Conservation (phyloP, 2,797 vertebrate genomes). For the Eutrigla gurnardus region DNA sequence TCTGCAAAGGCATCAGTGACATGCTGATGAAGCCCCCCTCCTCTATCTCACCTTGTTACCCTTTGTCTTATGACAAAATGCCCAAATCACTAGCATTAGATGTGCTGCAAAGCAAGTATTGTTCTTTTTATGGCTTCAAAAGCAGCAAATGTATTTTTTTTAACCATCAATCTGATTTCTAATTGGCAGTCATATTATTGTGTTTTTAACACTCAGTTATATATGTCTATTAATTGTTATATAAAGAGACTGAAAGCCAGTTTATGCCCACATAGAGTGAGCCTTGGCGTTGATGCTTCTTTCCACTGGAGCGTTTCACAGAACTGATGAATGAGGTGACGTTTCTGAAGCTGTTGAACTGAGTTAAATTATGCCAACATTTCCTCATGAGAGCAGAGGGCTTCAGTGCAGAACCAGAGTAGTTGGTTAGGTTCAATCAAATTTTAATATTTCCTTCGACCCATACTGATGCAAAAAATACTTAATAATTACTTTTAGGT, state of each 20-base stretch:
- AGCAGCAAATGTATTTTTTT: background rate
- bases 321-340: background rate
- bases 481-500: too few relatives aligned
- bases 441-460: too few relatives aligned
- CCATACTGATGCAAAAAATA: too few relatives aligned
- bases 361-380: too few relatives aligned
- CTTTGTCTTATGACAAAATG: constrained; percentile 28
- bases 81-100: constrained; percentile 17
- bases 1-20: constrained; percentile 36
- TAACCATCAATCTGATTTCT: background rate
- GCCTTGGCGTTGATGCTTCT: background rate
- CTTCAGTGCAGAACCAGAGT: too few relatives aligned
- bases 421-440: too few relatives aligned
- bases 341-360: background rate
- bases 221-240: background rate
- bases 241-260: background rate
- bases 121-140: background rate
- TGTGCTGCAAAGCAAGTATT: constrained; percentile 1
- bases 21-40: constrained; percentile 24
- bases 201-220: background rate
- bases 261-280: too few relatives aligned
- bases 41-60: constrained; percentile 37
- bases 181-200: background rate
- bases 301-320: background rate
- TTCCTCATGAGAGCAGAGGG: too few relatives aligned